phyloP scores from a whole-genome alignment of 2,888 invertebrate genomes.

The Marasmarcha lunaedactyla region DNA sequence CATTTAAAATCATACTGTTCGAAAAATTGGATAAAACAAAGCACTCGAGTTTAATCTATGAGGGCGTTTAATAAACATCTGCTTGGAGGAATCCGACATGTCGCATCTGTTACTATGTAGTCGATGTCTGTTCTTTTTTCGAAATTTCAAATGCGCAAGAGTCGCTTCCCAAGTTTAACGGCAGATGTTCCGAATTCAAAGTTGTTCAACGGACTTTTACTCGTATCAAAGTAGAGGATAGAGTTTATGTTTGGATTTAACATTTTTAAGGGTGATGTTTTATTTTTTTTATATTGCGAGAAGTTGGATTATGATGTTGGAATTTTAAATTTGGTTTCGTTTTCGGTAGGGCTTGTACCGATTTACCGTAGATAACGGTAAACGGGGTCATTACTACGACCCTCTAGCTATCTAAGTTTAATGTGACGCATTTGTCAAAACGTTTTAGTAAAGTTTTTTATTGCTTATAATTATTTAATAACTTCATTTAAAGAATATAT shows the following conservation, averaged over 20 bases:
- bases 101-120: slow-evolving; percentile 59
- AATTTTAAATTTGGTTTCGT: slow-evolving; percentile 57
- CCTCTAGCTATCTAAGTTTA: slow-evolving; percentile 42
- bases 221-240: neutral
- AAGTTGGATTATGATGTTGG: slow-evolving; percentile 60
- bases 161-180: slow-evolving; percentile 39
- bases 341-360: slow-evolving; percentile 38
- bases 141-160: slow-evolving; percentile 61
- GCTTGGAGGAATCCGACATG: slow-evolving; percentile 63
- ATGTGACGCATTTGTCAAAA: slow-evolving; percentile 51
- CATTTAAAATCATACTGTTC: slow-evolving; percentile 55
- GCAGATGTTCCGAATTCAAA: slow-evolving; percentile 45
- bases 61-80: slow-evolving; percentile 65
- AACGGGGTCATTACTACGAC: slow-evolving; percentile 55
- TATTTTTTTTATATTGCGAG: slow-evolving; percentile 28
- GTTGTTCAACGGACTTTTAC: slow-evolving; percentile 6
- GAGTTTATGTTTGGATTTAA: neutral
- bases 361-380: slow-evolving; percentile 51
- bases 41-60: slow-evolving; percentile 56
- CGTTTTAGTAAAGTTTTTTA: slow-evolving; percentile 39
- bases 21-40: slow-evolving; percentile 46
- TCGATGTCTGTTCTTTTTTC: slow-evolving; percentile 43
- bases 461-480: slow-evolving; percentile 40
- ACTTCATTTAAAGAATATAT: slow-evolving; percentile 28
- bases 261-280: slow-evolving; percentile 14